Evolutionary conservation across 1,140 invertebrate species (phyloP).

Genomic region (Procambarus virginalis): DNA sequence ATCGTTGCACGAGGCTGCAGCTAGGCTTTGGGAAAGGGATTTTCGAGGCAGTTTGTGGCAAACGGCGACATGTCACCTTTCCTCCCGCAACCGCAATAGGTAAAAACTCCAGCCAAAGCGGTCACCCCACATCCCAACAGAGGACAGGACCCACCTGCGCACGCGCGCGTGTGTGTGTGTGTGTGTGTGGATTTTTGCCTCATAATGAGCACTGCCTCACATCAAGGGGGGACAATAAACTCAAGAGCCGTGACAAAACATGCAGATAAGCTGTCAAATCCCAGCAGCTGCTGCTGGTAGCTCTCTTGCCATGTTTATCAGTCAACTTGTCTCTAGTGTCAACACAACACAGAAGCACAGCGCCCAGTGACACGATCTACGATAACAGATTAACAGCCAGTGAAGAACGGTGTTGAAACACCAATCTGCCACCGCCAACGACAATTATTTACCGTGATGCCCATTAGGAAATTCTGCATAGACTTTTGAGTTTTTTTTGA

Average conservation of each 20-base stretch:
- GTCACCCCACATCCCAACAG: constrained; percentile 42
- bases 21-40: not conserved
- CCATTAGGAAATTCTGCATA: no score
- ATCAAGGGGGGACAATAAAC: constrained; percentile 30
- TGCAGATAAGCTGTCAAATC: constrained; percentile 48
- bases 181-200: constrained; percentile 21
- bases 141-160: constrained; percentile 61
- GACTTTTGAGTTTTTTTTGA: no score
- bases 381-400: constrained; percentile 22
- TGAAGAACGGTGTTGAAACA: not conserved
- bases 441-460: no score
- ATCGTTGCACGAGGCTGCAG: not conserved
- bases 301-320: constrained; percentile 45
- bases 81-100: not conserved
- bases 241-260: constrained; percentile 48
- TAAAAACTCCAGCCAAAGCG: constrained; percentile 5
- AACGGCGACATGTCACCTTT: not conserved
- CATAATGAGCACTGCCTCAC: constrained; percentile 63
- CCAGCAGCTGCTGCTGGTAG: constrained; percentile 28
- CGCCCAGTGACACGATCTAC: constrained; percentile 27
- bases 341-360: constrained; percentile 23
- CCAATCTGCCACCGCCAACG: no score
- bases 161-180: constrained; percentile 5
- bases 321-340: not conserved
- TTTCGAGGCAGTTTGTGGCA: not conserved